Evolutionary conservation across 1,140 invertebrate genomes (phyloP), one percentile per base, ranked within the genome.

Genomic region (Lamellibrachia luymesi): DNA sequence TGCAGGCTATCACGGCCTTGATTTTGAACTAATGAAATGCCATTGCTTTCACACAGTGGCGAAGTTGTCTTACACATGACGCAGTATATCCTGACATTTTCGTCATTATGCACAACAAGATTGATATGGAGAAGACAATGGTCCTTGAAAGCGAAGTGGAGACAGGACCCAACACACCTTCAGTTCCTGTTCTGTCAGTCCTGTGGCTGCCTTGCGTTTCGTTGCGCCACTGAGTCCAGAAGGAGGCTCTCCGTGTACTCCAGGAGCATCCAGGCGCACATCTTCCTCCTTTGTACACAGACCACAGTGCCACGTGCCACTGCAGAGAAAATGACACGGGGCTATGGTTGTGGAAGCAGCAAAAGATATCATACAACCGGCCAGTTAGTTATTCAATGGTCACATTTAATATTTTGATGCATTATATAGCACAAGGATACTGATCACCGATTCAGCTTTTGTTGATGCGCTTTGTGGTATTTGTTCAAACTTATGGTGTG

Each of bases 291-390:
- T 92, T 50, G 98, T 98, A 97, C 98, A 99, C 92, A 99, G 96
- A 95, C 98, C 97, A 96, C 98, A 99, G 95, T 98, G 98, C 98
- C 98, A 99, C 38, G 98, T 98, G 96, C 98, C 98, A 94, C 98
- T 98, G 96, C 94, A 94, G 94, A 92, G 93, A 94, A 92, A 95
- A 94, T 91, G 38, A 38, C 38, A 38, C 1, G 38, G 38, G 38
- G 38, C 38, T 50, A 94, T 22, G 90, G n/a, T 50, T n/a, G 27
- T 25, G 25, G 51, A 25, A 50, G 38, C 22, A 38, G 91, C 38
- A 90, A 7, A 93, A 51, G 89, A 27, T 89, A 27, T 56, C 52
- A 56, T 56, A 56, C 13, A 56, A 80, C 64, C 4, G 64, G 64
- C 64, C 64, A 80, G 13, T 56, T 56, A 56, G 8, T 80, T 10